Conservation (phyloP, 2,113 vertebrate genomes). For the Cephalopholis sonnerati region DNA sequence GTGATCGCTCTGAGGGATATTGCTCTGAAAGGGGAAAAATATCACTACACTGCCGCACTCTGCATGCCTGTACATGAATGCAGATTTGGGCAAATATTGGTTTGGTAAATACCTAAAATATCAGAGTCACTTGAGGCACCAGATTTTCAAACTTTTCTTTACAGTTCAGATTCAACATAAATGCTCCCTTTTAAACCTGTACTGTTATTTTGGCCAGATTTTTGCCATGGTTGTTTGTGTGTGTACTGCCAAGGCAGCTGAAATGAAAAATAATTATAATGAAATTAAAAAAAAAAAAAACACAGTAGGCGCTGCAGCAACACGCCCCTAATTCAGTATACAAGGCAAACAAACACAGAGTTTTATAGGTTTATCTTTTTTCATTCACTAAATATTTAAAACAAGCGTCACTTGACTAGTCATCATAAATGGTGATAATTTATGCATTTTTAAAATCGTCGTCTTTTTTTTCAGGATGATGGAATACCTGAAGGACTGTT, state of each 20-base stretch:
- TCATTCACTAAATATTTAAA: slow-evolving; percentile 87
- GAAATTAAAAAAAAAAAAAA: slow-evolving; percentile 19
- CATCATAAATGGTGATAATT: slow-evolving; percentile 75
- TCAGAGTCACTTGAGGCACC: slow-evolving; percentile 1
- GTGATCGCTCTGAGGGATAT: slow-evolving; percentile 9
- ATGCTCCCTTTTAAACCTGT: slow-evolving; percentile 22
- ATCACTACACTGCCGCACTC: neutral
- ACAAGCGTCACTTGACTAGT: slow-evolving; percentile 84
- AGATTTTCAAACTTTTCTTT: neutral
- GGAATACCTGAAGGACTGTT: slow-evolving; percentile 77
- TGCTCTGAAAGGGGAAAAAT: neutral
- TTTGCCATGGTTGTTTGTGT: slow-evolving; percentile 57
- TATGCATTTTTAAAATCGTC: slow-evolving; percentile 64
- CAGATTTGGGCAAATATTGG: slow-evolving; percentile 48
- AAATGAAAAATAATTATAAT: slow-evolving; percentile 53
- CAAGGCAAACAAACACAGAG: slow-evolving; percentile 87
- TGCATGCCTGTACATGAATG: slow-evolving; percentile 17
- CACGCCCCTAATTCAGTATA: slow-evolving; percentile 78
- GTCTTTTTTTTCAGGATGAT: slow-evolving; percentile 65
- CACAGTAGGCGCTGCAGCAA: slow-evolving; percentile 57
- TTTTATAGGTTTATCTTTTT: slow-evolving; percentile 76
- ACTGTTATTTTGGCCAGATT: slow-evolving; percentile 35
- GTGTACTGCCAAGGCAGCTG: slow-evolving; percentile 77
- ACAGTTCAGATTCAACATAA: slow-evolving; percentile 11
- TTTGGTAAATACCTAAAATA: neutral